Base-by-base conservation (phyloP, 2,113 vertebrate species). In the Eurystomus gularis region DNA sequence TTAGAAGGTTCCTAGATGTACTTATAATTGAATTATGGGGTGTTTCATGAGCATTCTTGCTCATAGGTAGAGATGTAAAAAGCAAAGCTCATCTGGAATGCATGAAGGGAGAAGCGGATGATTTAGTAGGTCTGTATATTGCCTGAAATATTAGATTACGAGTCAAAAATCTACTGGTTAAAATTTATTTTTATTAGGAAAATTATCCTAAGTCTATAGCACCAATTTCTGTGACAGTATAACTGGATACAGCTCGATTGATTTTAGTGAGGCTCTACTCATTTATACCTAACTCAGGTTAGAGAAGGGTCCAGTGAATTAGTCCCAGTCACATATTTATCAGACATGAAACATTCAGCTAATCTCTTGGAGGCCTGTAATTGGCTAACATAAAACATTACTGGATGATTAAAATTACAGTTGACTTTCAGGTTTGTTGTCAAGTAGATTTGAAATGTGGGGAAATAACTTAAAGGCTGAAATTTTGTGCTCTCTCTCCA, bases 11-110 rank as follows among this genome's bases (percentile, higher is more conserved):
- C 91, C 95, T 95, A 70, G 93, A 97, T 85, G 95, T 97, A 94
- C 91, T 98, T 97, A 88, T 96, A 96, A 97, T 97, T 97, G 97
- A 97, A 96, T 97, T 97, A 97, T 94, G 91, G 94, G 89, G 75
- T 85, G 78, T 93, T 96, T 96, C 86, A 70, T 70, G 93, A 94
- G 77, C 94, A 88, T 97, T 96, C 91, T 94, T 86, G 82, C 86
- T 86, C 68, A 85, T 93, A 97, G 92, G 92, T 96, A 95, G 83
- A 76, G 80, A 92, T 71, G 58, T 90, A 58, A 93, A 97, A 94
- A 82, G 84, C 88, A 89, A 95, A 95, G 93, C 94, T 96, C 88
- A 96, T 96, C 83, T 82, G 91, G 83, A 93, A 93, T 94, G 93
- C 91, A 93, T 71, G 72, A 60, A 60, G 86, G 70, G 87, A 39